Base-by-base conservation (phyloP, 2,113 vertebrate genomes). In the Euleptes europaea region DNA sequence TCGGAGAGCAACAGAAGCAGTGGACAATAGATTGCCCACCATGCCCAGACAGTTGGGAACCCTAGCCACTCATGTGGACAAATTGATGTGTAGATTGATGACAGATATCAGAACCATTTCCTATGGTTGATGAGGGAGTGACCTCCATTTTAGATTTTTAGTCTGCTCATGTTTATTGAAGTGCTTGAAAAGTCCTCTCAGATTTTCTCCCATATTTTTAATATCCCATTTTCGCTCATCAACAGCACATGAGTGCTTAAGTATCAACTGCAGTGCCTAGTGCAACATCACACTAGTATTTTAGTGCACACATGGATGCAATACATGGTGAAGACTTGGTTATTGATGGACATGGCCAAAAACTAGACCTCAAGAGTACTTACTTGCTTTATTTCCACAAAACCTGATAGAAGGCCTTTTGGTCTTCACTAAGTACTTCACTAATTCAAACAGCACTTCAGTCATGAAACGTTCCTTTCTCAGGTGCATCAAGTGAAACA, bases 361-460 rank as follows among this genome's bases (percentile, higher is more conserved):
- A 11, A 0, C 40, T 23, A 74, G 78, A 21, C 63, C 31, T 82
- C 54, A 87, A 57, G 35, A 15, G 89, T 84, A 66, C 80, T 83
- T 92, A 1, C 89, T 74, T 83, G 84, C 78, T 69, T 23, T 69
- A 89, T 28, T 71, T 90, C 86, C 87, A 71, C 82, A 77, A 21
- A 73, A 86, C 82, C 31, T 89, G 86, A 85, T 76, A 90, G 54
- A 74, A 78, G 47, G 44, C 51, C 81, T 91, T 95, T 94, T 93
- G 38, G 82, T 89, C 47, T 71, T 92, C 79, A 80, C 81, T 79
- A 86, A 78, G 74, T 83, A 92, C 51, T 94, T 93, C 85, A 79
- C 86, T 81, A 70, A 91, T 90, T 84, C 51, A 80, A 76, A 84
- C 82, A 89, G 85, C 91, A 90, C 87, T 88, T 86, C 88, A 84